phyloP scores from a whole-genome alignment of 2,113 vertebrate genomes.

The Halichoerus grypus region DNA sequence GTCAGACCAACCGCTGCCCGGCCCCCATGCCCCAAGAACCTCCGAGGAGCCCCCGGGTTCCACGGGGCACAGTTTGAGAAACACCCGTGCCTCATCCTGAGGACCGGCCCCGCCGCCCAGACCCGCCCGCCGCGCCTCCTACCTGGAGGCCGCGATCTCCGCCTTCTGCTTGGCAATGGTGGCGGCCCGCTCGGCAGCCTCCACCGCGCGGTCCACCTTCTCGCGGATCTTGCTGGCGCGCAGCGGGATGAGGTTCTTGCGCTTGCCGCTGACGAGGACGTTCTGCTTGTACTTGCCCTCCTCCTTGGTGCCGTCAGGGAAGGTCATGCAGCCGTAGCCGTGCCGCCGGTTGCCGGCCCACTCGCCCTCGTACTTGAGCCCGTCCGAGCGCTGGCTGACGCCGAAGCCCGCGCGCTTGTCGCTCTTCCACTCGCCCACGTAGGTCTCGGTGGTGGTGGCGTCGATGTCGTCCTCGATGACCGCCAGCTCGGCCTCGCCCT shows the following conservation, averaged over 20 bases:
- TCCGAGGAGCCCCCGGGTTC: neutral
- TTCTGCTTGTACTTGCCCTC: conserved; percentile 99
- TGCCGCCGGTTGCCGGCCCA: conserved; percentile 97
- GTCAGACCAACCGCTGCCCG: neutral
- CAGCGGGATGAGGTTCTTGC: conserved; percentile 98
- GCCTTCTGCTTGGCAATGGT: conserved; percentile 99
- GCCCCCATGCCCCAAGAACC: rapidly evolving
- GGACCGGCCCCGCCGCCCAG: rapidly evolving
- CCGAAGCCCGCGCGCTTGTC: conserved; percentile 97
- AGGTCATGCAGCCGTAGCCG: conserved; percentile 98
- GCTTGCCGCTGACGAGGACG: conserved; percentile 95
- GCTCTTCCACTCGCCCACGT: conserved; percentile 96
- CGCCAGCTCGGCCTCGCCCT: conserved; percentile 92
- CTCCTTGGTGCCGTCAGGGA: conserved; percentile 97
- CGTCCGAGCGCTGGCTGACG: conserved; percentile 95
- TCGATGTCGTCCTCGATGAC: conserved; percentile 94
- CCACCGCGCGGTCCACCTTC: conserved; percentile 97
- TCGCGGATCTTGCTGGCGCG: conserved; percentile 98
- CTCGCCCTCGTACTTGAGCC: conserved; percentile 96
- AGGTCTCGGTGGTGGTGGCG: conserved; percentile 97
- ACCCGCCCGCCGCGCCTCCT: neutral
- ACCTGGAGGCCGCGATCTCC: conserved; percentile 98
- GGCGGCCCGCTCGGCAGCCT: conserved; percentile 94
- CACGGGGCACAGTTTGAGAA: rapidly evolving
- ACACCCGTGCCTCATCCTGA: rapidly evolving